Percentiles rank a stretch among this genome's conserved stretches.
These are phyloP conservation scores for Astreopora myriophthalma DNA, from an alignment of 64 coral and sea anemone genomes.

Conservation along the genomic window DNA sequence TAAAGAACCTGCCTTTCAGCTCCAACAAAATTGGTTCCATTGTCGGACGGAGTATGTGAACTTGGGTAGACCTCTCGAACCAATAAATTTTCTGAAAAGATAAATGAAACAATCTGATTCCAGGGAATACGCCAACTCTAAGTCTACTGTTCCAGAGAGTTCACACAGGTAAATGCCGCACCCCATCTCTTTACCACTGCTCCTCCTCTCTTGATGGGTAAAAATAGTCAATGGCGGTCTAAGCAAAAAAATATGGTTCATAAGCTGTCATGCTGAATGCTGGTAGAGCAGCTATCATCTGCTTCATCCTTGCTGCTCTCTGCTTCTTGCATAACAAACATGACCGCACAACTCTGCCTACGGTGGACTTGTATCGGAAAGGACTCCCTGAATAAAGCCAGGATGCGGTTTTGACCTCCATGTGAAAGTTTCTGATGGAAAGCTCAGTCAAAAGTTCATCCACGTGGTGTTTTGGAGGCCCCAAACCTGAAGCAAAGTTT, in stretches of 20 bases:
- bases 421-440: conserved; percentile 2
- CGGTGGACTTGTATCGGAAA: conserved; percentile 30
- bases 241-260: conserved; percentile 29
- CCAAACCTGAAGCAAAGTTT: conserved; percentile 1
- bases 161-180: conserved; percentile 37
- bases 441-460: background rate
- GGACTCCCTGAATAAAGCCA: background rate
- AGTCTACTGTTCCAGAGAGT: conserved; percentile 28
- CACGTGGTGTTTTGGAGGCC: conserved; percentile 21
- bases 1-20: too few relatives aligned
- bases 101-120: conserved; percentile 30
- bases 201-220: conserved; percentile 26
- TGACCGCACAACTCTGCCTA: conserved; percentile 23
- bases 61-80: too few relatives aligned
- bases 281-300: conserved; percentile 19
- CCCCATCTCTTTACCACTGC: conserved; percentile 41
- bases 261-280: conserved; percentile 7
- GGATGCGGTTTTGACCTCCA: conserved; percentile 28
- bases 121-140: conserved; percentile 35
- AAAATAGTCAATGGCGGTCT: conserved; percentile 49
- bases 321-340: conserved; percentile 53
- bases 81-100: conserved; percentile 26
- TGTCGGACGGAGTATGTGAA: too few relatives aligned
- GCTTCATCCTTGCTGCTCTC: conserved; percentile 28
- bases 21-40: too few relatives aligned